phyloP scores from a whole-genome alignment of 2,888 invertebrate genomes.

The Synanthedon tipuliformis region DNA sequence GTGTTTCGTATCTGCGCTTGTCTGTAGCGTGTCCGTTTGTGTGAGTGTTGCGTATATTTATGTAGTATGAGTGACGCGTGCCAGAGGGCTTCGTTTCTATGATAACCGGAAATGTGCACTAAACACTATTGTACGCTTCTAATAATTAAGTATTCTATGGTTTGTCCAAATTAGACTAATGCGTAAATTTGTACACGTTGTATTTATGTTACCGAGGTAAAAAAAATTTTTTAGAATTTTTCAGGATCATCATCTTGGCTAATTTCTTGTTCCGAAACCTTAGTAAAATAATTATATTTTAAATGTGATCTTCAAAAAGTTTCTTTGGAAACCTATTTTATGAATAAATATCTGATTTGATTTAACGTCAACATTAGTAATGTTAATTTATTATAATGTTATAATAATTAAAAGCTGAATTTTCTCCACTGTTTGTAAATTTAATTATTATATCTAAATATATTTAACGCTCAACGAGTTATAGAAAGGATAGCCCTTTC shows the following conservation, averaged over 20 bases:
- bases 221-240: neutral
- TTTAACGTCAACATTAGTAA: too few relatives aligned
- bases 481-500: too few relatives aligned
- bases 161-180: too few relatives aligned
- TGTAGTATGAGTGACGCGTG: constrained; percentile 3
- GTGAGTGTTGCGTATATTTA: neutral
- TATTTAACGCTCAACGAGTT: too few relatives aligned
- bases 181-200: too few relatives aligned
- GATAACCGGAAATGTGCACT: constrained; percentile 14
- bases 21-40: neutral
- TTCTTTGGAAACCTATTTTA: too few relatives aligned
- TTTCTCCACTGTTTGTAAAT: too few relatives aligned
- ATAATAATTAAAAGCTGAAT: too few relatives aligned
- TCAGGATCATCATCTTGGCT: neutral
- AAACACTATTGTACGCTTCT: neutral
- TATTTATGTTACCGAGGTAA: neutral
- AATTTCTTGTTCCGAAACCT: neutral
- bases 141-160: neutral
- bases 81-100: constrained; percentile 1
- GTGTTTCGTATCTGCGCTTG: constrained; percentile 34
- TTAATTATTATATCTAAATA: too few relatives aligned
- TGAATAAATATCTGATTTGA: too few relatives aligned
- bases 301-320: too few relatives aligned
- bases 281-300: neutral
- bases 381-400: too few relatives aligned